Base-by-base conservation (phyloP, 2,888 invertebrate genomes). In the Agriotes lineatus region DNA sequence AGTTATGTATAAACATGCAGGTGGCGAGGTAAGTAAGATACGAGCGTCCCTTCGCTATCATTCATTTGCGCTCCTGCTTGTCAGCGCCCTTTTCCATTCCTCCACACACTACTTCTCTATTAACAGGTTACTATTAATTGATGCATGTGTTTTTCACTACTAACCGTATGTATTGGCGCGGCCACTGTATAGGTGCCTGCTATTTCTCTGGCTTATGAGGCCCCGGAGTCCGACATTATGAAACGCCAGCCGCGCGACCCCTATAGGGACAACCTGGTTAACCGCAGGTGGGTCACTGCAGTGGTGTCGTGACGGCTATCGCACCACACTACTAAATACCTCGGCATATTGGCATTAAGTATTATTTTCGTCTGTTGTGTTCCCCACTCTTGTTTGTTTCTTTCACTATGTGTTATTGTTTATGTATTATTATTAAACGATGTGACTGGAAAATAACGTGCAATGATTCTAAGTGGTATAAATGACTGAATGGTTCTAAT, bases 161-260 rank as follows among this genome's bases (percentile, higher is more conserved):
- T 70, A 70, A 70, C 67, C 80, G 74, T 82, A 76, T 81, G 79
- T 82, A 79, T 82, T 81, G 81, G 80, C 82, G 79, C 79, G 80
- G 77, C 88, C 87, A 87, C 87, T 85, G 79, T 82, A 86, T 91
- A 95, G 96, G 95, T 96, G 90, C 97, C 97, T 88, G 97, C 97
- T 90, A 97, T 97, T 90, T 97, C 97, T 88, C 92, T 97, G 91
- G 97, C 97, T 89, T 97, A 97, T 89, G 97, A 97, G 91, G 95
- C 96, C 88, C 96, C 97, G 87, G 97, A 97, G 91, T 96, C 95
- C 86, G 97, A 97, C 92, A 97, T 97, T 89, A 97, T 97, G 97
- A 97, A 97, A 93, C 93, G 97, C 86, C 94, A 95, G 90, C 97
- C 97, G 84, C 93, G 97, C 90, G 93, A 97, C 90, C 96, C 97